These are phyloP conservation scores for Trididemnum miniatum DNA, from an alignment of 23 tunicate species.

Conservation along the genomic window DNA sequence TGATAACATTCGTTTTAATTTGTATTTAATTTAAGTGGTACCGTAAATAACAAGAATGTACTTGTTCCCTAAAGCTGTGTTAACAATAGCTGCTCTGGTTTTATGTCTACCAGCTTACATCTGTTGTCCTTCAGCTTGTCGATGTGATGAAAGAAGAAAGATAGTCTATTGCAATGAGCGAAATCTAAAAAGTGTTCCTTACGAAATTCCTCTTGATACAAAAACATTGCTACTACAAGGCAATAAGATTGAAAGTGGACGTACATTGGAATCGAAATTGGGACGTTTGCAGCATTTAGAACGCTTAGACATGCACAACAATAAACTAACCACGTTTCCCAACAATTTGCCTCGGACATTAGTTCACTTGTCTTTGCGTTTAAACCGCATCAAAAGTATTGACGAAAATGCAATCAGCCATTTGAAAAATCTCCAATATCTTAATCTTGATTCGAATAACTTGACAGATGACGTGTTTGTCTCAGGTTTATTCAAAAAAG, in stretches of 20 bases:
- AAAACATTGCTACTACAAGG: constrained; percentile 43
- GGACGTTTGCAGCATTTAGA: constrained; percentile 3
- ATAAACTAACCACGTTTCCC: constrained; percentile 51
- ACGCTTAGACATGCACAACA: constrained; percentile 30
- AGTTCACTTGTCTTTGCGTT: constrained; percentile 23
- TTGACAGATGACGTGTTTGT: constrained; percentile 35
- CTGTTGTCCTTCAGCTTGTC: constrained; percentile 51
- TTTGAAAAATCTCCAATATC: constrained; percentile 25
- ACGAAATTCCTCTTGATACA: constrained; percentile 53
- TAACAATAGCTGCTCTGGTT: too few species aligned
- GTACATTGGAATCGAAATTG: constrained; percentile 29
- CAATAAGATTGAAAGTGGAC: constrained; percentile 45
- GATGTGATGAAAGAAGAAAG: constrained; percentile 54
- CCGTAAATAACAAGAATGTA: too few species aligned
- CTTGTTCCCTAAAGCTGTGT: too few species aligned
- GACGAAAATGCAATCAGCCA: constrained; percentile 23
- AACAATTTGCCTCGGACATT: constrained; percentile 27
- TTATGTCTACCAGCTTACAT: background rate
- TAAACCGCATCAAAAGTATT: constrained; percentile 44
- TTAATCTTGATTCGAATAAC: constrained; percentile 52
- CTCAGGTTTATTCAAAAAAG: constrained; percentile 1
- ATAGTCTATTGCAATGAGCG: constrained; percentile 59
- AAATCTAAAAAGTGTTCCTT: constrained; percentile 35
- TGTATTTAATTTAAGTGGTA: too few species aligned
- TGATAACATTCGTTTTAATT: too few species aligned